Evolutionary conservation across 1,140 invertebrate genomes (phyloP).

Genomic region (Papilio xuthus): DNA sequence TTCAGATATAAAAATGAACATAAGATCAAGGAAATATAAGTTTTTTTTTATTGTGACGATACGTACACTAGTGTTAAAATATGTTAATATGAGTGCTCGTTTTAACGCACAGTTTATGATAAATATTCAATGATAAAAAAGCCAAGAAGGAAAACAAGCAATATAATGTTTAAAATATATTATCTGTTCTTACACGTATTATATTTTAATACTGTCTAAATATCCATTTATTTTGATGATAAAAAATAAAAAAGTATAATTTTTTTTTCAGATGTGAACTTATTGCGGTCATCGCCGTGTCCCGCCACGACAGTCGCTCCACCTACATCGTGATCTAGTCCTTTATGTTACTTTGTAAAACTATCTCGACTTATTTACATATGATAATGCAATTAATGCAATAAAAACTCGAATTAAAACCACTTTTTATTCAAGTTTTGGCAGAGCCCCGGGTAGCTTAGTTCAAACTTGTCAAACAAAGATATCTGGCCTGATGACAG

Average conservation of each 20-base stretch:
- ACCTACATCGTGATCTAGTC: neutral
- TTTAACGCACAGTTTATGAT: neutral
- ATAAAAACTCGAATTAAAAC: neutral
- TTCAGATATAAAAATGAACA: too few relatives aligned
- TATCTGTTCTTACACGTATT: too few relatives aligned
- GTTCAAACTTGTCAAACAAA: too few relatives aligned
- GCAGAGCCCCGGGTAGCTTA: too few relatives aligned
- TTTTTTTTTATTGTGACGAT: too few relatives aligned
- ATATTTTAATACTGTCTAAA: too few relatives aligned
- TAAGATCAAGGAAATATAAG: too few relatives aligned
- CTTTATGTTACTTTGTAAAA: neutral
- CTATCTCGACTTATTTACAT: neutral
- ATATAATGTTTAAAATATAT: too few relatives aligned
- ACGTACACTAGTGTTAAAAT: neutral
- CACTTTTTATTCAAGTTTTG: neutral
- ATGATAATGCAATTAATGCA: neutral
- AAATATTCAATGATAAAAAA: neutral
- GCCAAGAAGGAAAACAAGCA: neutral
- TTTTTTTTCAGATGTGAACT: constrained; percentile 82
- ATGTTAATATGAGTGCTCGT: neutral
- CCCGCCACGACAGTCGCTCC: constrained; percentile 18
- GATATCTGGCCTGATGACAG: too few relatives aligned
- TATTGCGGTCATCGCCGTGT: constrained; percentile 75
- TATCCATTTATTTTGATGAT: too few relatives aligned
- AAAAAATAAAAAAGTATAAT: neutral